Evolutionary conservation across 1,140 invertebrate genomes (phyloP).

Genomic region (Drosophila nebulosa): DNA sequence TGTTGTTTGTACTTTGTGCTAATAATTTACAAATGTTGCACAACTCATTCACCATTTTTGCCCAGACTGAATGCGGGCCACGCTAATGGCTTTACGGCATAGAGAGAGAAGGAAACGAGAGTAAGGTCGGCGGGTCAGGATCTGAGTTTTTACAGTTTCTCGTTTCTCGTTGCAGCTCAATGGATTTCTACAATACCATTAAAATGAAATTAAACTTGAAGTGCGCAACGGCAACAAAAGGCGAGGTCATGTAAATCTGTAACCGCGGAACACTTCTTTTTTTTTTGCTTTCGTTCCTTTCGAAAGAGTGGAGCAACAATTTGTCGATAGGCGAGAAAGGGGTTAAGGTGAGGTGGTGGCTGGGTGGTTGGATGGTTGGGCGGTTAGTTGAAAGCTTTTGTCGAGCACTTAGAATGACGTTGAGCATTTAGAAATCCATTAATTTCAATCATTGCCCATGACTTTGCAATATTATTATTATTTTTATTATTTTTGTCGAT

Average conservation of each 20-base stretch:
- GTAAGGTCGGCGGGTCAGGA: constrained; percentile 19
- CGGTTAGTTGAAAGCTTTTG: constrained; percentile 2
- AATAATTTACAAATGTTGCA: constrained; percentile 9
- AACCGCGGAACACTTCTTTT: constrained; percentile 19
- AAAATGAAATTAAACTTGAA: constrained; percentile 46
- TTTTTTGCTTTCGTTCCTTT: not conserved
- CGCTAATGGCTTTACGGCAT: constrained; percentile 2
- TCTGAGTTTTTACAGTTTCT: constrained; percentile 3
- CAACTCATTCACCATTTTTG: constrained; percentile 4
- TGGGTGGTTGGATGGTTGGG: not conserved
- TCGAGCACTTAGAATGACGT: constrained; percentile 43
- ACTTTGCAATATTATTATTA: constrained; percentile 60
- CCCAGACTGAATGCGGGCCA: constrained; percentile 3
- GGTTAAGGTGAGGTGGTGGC: not conserved
- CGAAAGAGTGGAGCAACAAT: constrained; percentile 25
- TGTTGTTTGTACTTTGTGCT: constrained; percentile 6
- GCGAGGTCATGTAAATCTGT: constrained; percentile 20
- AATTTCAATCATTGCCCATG: constrained; percentile 74
- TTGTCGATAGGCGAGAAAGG: constrained; percentile 31
- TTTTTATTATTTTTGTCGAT: constrained; percentile 53
- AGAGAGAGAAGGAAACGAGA: not conserved
- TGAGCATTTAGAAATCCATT: constrained; percentile 69
- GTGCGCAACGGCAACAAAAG: constrained; percentile 4
- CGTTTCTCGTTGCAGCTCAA: constrained; percentile 13
- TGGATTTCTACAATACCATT: constrained; percentile 36